phyloP scores from a whole-genome alignment of 2,888 invertebrate species.

The Trachelus troglodyta region DNA sequence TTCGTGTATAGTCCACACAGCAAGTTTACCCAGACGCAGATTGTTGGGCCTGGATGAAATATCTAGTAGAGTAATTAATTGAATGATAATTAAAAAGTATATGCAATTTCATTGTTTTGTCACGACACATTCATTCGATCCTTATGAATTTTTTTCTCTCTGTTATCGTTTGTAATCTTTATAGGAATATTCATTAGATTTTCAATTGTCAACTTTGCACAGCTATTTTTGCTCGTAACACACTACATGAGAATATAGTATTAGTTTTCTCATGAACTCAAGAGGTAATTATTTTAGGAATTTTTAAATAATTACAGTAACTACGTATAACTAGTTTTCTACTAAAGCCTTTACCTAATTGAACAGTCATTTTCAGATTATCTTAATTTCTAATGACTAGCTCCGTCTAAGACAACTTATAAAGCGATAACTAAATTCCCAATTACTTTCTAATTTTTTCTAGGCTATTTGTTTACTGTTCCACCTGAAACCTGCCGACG shows the following conservation, averaged over 20 bases:
- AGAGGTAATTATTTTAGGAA: background rate
- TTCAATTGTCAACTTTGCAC: background rate
- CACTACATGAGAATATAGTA: background rate
- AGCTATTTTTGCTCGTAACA: background rate
- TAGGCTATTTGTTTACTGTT: background rate
- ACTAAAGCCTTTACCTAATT: conserved; percentile 20
- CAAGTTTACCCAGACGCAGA: conserved; percentile 38
- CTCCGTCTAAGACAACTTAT: background rate
- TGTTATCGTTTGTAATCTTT: conserved; percentile 17
- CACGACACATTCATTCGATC: background rate
- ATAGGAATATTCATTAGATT: conserved; percentile 14
- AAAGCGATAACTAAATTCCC: background rate
- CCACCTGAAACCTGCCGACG: background rate
- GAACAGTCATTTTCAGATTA: background rate
- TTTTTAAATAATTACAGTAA: background rate
- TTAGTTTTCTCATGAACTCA: background rate
- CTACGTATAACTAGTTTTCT: conserved; percentile 11
- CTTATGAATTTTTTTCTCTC: conserved; percentile 3
- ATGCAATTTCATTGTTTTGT: background rate
- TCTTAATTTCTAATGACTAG: background rate
- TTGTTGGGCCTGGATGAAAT: background rate
- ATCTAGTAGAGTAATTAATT: background rate
- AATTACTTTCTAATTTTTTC: background rate
- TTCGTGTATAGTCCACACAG: conserved; percentile 60
- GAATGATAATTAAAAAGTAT: background rate